phyloP scores from a whole-genome alignment of 1,140 invertebrate species.

The Drosophila kepulauana region DNA sequence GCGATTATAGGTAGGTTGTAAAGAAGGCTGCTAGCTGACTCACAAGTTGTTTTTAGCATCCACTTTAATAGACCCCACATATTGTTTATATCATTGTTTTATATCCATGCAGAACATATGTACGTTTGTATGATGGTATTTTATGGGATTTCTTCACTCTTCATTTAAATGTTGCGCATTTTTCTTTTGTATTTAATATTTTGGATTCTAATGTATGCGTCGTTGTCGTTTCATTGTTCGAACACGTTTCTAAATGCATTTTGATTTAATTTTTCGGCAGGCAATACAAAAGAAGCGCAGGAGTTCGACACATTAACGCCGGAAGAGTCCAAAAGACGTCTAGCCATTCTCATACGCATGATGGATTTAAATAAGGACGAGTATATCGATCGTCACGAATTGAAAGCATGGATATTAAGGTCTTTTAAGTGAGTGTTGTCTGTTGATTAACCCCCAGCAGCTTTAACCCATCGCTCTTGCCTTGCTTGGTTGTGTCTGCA shows the following conservation, averaged over 20 bases:
- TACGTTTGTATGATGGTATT: not conserved
- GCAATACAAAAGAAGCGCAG: slow-evolving; percentile 95
- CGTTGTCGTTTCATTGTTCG: slow-evolving; percentile 33
- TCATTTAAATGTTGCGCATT: slow-evolving; percentile 28
- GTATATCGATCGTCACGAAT: slow-evolving; percentile 92
- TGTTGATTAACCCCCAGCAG: slow-evolving; percentile 64
- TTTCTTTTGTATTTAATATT: slow-evolving; percentile 17
- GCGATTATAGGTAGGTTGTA: slow-evolving; percentile 91
- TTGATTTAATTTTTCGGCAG: slow-evolving; percentile 85
- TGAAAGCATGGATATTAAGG: slow-evolving; percentile 96
- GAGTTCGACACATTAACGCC: slow-evolving; percentile 95
- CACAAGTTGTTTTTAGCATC: slow-evolving; percentile 30
- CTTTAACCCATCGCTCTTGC: slow-evolving; percentile 30
- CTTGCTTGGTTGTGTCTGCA: slow-evolving; percentile 23
- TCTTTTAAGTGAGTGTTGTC: slow-evolving; percentile 93
- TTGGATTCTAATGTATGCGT: slow-evolving; percentile 28
- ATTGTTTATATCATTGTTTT: slow-evolving; percentile 38
- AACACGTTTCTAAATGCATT: slow-evolving; percentile 35
- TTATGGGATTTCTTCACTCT: slow-evolving; percentile 31
- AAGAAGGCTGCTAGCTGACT: not conserved
- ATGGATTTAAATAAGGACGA: slow-evolving; percentile 94
- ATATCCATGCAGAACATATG: not conserved
- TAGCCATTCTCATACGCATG: slow-evolving; percentile 92
- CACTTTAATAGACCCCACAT: not conserved
- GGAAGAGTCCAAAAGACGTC: slow-evolving; percentile 93